Evolutionary conservation across 2,797 vertebrate genomes (phyloP), one percentile per base, ranked within the genome.

Genomic region (Nyctalus aviator): DNA sequence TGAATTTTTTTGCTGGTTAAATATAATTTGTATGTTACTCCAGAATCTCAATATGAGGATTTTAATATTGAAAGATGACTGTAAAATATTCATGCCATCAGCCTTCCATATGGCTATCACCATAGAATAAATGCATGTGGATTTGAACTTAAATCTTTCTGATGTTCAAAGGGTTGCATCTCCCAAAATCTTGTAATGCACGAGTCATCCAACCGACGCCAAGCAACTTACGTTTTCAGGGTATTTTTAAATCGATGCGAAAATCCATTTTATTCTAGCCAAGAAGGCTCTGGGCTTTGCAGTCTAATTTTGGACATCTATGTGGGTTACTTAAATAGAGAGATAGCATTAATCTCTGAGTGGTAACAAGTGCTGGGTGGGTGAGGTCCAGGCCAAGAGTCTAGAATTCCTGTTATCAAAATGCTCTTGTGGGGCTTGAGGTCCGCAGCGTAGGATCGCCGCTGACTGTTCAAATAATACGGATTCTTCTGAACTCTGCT

Each of bases 331-430:
- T 98, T 98, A 98, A 99, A 98, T 97, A 97, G 94, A 98, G 98
- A 97, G 98, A 99, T 99, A 99, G 98, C 98, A 98, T 98, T 98
- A 98, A 98, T 98, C 98, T 98, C 97, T 98, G 97, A 98, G 95
- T 95, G 97, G 97, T 97, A 98, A 96, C 97, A 98, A 98, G 97
- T 98, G 97, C 86, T 95, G 94, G 93, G 94, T 95, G 95, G 94
- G 95, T 96, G 96, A 95, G 64, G 86, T 88, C 87, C 96, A 97
- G 97, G 97, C 95, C 93, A 96, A 96, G 97, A 98, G 97, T 96
- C 98, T 98, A 96, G 93, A 90, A 98, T 98, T 98, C 97, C 97
- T 98, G 96, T 97, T 98, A 98, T 97, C 97, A 97, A 98, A 98
- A 97, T 94, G 96, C 98, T 97, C 83, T 97, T 97, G 96, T 97